phyloP scores from a whole-genome alignment of 53 echinoderm and acorn worm species.

The Arbacia lixula region DNA sequence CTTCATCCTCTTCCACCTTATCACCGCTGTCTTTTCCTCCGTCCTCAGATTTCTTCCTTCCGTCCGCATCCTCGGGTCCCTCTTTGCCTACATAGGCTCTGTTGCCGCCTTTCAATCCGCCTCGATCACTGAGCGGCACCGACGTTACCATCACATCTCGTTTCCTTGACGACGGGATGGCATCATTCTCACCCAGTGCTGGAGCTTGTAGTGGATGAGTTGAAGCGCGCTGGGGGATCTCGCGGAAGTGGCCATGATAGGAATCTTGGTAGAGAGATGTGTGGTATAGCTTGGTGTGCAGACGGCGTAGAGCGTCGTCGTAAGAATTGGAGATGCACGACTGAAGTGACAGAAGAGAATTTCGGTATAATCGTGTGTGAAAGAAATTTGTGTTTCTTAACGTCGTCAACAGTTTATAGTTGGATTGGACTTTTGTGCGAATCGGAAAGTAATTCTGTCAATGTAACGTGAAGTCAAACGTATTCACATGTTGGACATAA shows the following conservation, averaged over 20 bases:
- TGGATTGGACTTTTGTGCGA: too few species aligned
- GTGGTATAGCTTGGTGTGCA: constrained; percentile 80
- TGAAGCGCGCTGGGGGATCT: not conserved
- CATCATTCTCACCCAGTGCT: not conserved
- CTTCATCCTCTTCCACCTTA: constrained; percentile 32
- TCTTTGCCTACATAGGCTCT: not conserved
- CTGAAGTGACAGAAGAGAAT: not conserved
- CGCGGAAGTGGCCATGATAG: constrained; percentile 51
- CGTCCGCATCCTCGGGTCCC: not conserved
- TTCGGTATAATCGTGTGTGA: too few species aligned
- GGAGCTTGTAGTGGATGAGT: too few species aligned
- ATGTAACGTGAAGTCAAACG: too few species aligned
- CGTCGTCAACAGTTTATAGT: too few species aligned
- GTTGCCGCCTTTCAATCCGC: constrained; percentile 7
- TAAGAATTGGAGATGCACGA: not conserved
- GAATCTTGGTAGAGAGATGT: constrained; percentile 81
- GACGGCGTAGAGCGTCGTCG: constrained; percentile 64
- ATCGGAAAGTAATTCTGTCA: too few species aligned
- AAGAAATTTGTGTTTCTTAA: too few species aligned
- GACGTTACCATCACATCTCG: not conserved
- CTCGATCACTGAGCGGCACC: not conserved
- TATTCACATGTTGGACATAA: too few species aligned
- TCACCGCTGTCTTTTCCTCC: not conserved
- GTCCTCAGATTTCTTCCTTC: too few species aligned
- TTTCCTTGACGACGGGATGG: constrained; percentile 12